Conservation (phyloP, 30 jellyfish, hydroid and myxozoan species). For the Hydractinia echinata region DNA sequence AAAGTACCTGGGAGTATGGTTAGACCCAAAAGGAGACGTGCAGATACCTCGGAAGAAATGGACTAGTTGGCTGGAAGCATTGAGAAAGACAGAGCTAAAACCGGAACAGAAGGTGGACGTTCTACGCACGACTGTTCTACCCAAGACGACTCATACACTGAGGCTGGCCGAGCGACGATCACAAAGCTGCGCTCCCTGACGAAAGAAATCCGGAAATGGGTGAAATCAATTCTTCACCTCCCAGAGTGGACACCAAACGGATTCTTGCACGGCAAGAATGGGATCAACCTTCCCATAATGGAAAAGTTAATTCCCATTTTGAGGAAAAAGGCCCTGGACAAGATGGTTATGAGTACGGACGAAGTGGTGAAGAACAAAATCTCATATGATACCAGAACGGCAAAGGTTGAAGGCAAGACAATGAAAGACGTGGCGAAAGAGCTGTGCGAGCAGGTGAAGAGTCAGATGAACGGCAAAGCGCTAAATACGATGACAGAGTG, state of each 20-base stretch:
- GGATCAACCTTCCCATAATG: neutral
- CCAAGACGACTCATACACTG: neutral
- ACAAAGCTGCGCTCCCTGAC: neutral
- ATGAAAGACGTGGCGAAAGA: neutral
- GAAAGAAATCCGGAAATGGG: neutral
- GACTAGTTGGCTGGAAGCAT: neutral
- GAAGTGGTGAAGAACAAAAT: neutral
- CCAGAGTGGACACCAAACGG: neutral
- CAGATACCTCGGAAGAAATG: neutral
- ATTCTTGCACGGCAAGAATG: neutral
- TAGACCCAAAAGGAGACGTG: conserved; percentile 4
- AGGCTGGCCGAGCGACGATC: neutral
- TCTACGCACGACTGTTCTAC: neutral
- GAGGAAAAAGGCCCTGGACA: neutral
- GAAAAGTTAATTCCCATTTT: neutral
- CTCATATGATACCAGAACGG: neutral
- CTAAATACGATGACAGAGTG: neutral
- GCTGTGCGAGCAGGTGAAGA: neutral
- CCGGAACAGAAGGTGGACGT: conserved; percentile 1
- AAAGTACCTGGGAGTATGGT: conserved; percentile 3
- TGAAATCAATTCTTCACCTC: neutral
- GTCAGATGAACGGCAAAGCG: neutral
- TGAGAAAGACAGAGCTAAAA: neutral
- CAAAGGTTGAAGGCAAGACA: neutral
- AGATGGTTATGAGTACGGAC: neutral